These are phyloP conservation scores for Gasterosteus aculeatus DNA, from an alignment of 2,113 vertebrate genomes.

Conservation along the genomic window DNA sequence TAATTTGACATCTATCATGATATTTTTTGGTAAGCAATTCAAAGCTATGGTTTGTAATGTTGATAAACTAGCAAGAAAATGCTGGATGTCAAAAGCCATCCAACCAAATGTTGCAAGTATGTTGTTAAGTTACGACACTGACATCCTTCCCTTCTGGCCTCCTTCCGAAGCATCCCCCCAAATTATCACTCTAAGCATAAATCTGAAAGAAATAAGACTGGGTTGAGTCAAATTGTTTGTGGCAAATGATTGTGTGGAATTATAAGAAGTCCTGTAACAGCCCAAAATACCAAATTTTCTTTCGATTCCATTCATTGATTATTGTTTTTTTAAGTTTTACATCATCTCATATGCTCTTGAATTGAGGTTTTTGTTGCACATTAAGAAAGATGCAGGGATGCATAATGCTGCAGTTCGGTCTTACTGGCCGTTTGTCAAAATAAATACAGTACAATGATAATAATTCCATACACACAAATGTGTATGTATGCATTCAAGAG, in stretches of 20 bases:
- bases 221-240: neutral
- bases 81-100: neutral
- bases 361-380: neutral
- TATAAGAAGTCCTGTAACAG: neutral
- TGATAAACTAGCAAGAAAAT: too few species aligned
- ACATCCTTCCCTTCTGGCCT: neutral
- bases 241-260: neutral
- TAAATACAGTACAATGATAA: neutral
- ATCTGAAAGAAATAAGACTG: neutral
- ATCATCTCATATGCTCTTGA: neutral
- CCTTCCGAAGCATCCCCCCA: neutral
- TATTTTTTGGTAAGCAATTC: neutral
- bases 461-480: neutral
- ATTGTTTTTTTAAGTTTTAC: neutral
- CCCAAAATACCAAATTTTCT: neutral
- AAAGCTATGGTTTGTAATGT: neutral
- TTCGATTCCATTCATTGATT: neutral
- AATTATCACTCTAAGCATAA: neutral
- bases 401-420: neutral
- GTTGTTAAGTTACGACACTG: neutral
- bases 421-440: neutral
- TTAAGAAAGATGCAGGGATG: neutral
- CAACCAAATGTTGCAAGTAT: neutral
- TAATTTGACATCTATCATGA: neutral
- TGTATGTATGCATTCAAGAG: conserved; percentile 10